Evolutionary conservation across 2,888 invertebrate species (phyloP).

Genomic region (Idaea straminata): DNA sequence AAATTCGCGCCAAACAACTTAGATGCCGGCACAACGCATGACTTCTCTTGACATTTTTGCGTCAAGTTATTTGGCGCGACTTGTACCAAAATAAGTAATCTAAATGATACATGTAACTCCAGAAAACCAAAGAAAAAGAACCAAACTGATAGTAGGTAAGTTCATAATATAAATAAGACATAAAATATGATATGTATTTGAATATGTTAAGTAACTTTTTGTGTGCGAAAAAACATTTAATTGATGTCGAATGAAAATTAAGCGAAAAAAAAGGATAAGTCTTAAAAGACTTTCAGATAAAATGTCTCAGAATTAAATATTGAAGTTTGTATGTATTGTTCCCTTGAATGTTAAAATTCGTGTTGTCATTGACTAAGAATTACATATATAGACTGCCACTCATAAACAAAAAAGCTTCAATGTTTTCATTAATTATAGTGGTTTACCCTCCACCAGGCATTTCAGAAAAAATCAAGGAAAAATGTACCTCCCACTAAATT

Average conservation of each 20-base stretch:
- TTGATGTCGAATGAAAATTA: not conserved
- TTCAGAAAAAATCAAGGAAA: too few relatives aligned
- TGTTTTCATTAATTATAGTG: too few relatives aligned
- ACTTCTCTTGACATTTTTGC: not conserved
- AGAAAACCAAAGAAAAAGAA: constrained; percentile 57
- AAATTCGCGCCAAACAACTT: not conserved
- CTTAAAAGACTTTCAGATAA: not conserved
- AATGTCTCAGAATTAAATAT: not conserved
- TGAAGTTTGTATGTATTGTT: not conserved
- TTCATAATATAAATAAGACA: not conserved
- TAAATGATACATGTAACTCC: constrained; percentile 5
- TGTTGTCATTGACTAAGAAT: not conserved
- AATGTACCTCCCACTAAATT: too few relatives aligned
- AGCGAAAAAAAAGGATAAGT: too few relatives aligned
- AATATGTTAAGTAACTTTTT: not conserved
- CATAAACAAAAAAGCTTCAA: too few relatives aligned
- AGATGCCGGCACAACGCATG: not conserved
- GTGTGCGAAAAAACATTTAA: not conserved
- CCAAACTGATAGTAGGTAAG: constrained; percentile 57
- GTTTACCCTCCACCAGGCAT: too few relatives aligned
- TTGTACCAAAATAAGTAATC: not conserved
- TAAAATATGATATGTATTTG: not conserved
- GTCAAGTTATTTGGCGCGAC: not conserved
- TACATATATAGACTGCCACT: too few relatives aligned
- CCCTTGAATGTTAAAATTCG: not conserved